Conservation (phyloP, 2,797 vertebrate species). For the Malurus leucopterus region DNA sequence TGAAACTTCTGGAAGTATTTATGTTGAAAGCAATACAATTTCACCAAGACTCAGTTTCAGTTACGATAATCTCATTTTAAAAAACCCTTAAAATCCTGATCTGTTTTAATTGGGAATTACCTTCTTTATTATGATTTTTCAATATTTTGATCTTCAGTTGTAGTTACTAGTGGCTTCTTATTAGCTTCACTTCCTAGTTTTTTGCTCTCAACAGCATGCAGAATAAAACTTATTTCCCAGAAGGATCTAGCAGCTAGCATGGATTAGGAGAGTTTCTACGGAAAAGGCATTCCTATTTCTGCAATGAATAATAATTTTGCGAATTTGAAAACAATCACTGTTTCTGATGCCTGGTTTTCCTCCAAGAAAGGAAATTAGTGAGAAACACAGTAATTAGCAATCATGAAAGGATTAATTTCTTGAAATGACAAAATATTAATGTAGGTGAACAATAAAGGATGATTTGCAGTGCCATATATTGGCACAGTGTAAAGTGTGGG, state of each 20-base stretch:
- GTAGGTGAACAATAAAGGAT: not conserved
- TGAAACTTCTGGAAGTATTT: not conserved
- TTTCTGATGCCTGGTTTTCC: not conserved
- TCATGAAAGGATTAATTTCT: not conserved
- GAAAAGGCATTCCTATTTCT: not conserved
- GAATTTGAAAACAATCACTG: slow-evolving; percentile 4
- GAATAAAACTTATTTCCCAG: not conserved
- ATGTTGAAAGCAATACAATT: not conserved
- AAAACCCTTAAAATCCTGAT: not conserved
- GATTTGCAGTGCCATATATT: not conserved
- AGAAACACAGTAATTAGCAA: slow-evolving; percentile 16
- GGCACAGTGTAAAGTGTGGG: not conserved
- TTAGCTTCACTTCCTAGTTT: not conserved
- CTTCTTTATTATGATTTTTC: not conserved
- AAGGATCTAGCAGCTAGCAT: not conserved
- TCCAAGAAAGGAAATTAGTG: slow-evolving; percentile 3
- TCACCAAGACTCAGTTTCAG: not conserved
- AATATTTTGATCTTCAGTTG: not conserved
- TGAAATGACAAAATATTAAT: not conserved
- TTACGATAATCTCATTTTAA: not conserved
- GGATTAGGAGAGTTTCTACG: not conserved
- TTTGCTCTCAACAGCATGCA: not conserved
- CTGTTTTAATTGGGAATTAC: not conserved
- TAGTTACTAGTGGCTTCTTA: not conserved
- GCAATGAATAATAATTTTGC: not conserved